Percentiles rank a stretch among this genome's conserved stretches.
These are phyloP conservation scores for Ophion obscuratus DNA, from an alignment of 2,888 invertebrate genomes.

Conservation along the genomic window DNA sequence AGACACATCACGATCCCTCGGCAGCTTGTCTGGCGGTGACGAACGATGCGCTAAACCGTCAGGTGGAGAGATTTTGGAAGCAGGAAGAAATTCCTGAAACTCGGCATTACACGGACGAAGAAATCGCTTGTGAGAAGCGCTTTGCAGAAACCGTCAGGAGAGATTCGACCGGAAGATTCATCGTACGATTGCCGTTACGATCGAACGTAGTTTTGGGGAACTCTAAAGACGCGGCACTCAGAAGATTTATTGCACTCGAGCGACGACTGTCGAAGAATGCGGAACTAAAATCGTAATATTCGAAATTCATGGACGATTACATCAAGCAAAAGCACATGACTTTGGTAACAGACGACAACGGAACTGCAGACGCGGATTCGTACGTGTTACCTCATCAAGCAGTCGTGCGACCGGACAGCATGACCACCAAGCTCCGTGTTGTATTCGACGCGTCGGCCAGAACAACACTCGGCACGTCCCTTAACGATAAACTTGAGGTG, in stretches of 20 bases:
- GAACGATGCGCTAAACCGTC: conserved; percentile 29
- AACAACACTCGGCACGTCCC: conserved; percentile 29
- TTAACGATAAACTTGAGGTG: conserved; percentile 41
- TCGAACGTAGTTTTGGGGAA: conserved; percentile 61
- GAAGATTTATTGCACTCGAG: conserved; percentile 49
- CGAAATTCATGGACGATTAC: conserved; percentile 69
- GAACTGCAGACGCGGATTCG: not conserved
- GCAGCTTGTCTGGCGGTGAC: conserved; percentile 19
- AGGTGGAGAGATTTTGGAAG: conserved; percentile 69
- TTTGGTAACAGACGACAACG: not conserved
- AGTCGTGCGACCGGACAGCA: conserved; percentile 42
- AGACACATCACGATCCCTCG: not conserved
- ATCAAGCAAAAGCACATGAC: conserved; percentile 68
- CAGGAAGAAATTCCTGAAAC: conserved; percentile 62
- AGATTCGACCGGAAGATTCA: conserved; percentile 64
- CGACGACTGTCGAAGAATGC: conserved; percentile 50
- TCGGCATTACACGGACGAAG: conserved; percentile 58
- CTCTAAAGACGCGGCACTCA: conserved; percentile 58
- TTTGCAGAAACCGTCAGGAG: conserved; percentile 57
- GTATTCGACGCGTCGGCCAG: not conserved
- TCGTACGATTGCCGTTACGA: conserved; percentile 54
- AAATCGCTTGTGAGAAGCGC: conserved; percentile 67
- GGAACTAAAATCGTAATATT: conserved; percentile 58
- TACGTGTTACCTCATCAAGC: conserved; percentile 55
- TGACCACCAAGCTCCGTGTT: conserved; percentile 28